Evolutionary conservation across 2,888 invertebrate species (phyloP).

Genomic region (Pristionchus entomophagus): DNA sequence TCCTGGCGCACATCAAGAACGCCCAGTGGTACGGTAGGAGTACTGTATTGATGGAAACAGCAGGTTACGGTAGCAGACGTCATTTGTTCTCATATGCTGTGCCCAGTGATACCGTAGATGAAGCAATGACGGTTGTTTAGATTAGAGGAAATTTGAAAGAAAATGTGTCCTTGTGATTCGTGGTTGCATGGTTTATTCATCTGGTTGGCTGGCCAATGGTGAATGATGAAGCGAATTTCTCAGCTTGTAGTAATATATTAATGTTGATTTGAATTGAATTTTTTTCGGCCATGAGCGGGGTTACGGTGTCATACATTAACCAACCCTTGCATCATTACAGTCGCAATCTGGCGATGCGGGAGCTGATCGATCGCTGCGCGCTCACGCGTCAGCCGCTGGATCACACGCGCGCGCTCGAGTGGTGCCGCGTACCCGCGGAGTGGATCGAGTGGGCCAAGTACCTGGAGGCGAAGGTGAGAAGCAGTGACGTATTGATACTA

Average conservation of each 20-base stretch:
- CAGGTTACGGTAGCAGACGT: background rate
- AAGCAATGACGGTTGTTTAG: background rate
- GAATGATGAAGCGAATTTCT: too few relatives aligned
- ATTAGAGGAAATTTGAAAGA: background rate
- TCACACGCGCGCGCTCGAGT: background rate
- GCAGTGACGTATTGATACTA: too few relatives aligned
- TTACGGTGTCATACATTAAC: too few relatives aligned
- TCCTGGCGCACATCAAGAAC: constrained; percentile 60
- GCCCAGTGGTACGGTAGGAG: constrained; percentile 55
- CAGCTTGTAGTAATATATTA: too few relatives aligned
- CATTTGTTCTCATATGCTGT: too few relatives aligned
- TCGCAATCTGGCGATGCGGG: constrained; percentile 45
- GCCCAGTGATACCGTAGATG: background rate
- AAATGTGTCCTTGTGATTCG: too few relatives aligned
- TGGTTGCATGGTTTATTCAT: too few relatives aligned
- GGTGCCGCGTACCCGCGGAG: constrained; percentile 50
- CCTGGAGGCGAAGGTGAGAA: constrained; percentile 51
- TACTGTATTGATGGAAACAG: background rate
- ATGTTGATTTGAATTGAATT: too few relatives aligned
- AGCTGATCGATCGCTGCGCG: constrained; percentile 48
- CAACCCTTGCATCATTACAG: constrained; percentile 30
- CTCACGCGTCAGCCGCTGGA: constrained; percentile 27
- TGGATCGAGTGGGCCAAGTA: constrained; percentile 62
- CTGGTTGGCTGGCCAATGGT: too few relatives aligned
- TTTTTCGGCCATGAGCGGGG: too few relatives aligned